A percentile compares a stretch with the other conserved stretches of the same genome.
Conservation (phyloP, 2,888 invertebrate genomes). For the Tinea pellionella region DNA sequence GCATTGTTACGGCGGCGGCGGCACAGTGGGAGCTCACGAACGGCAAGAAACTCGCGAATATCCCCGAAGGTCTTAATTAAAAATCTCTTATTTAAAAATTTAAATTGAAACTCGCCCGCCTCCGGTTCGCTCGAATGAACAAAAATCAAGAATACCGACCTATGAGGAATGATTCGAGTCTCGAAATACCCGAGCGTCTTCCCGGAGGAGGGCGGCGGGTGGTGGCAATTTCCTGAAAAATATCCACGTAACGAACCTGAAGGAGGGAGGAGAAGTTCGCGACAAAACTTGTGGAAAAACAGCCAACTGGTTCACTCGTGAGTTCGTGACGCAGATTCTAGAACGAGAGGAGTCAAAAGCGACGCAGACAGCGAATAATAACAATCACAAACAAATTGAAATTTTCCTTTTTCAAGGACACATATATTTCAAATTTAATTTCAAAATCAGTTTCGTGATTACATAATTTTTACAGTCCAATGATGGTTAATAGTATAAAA, state of each 20-base stretch:
- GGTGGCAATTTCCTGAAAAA: slow-evolving; percentile 26
- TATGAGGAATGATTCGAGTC: slow-evolving; percentile 5
- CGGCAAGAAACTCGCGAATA: background rate
- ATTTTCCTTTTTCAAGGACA: no score
- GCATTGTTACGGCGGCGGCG: background rate
- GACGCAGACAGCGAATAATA: background rate
- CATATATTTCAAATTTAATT: no score
- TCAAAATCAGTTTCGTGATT: no score
- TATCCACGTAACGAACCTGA: slow-evolving; percentile 19
- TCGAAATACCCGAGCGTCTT: background rate
- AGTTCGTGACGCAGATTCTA: background rate
- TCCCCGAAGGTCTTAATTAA: slow-evolving; percentile 8
- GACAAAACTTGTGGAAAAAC: slow-evolving; percentile 16
- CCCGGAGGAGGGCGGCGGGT: background rate
- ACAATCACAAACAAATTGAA: no score
- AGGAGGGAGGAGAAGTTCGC: slow-evolving; percentile 4
- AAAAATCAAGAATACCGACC: slow-evolving; percentile 2
- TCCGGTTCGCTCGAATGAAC: background rate
- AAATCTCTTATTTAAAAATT: slow-evolving; percentile 9
- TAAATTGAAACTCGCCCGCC: slow-evolving; percentile 6
- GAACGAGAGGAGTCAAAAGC: background rate
- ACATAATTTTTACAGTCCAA: background rate
- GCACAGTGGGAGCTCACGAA: background rate
- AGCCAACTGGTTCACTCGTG: background rate
- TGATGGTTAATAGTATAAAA: no score